These are phyloP conservation scores for Polyergus mexicanus DNA, from an alignment of 1,140 invertebrate genomes.

Conservation along the genomic window DNA sequence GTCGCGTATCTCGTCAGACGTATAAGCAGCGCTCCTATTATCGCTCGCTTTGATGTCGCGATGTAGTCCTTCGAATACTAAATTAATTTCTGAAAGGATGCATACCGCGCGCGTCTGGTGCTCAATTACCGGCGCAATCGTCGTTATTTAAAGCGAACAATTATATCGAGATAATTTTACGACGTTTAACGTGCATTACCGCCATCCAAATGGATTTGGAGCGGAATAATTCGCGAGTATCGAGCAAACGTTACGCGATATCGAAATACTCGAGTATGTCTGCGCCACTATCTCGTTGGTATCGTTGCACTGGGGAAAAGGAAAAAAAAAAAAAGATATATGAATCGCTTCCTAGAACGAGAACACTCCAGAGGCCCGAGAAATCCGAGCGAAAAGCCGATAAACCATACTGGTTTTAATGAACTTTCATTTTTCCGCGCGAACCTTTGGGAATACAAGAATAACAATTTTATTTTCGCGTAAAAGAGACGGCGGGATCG, in stretches of 20 bases:
- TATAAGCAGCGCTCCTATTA: constrained; percentile 50
- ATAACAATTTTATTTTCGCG: constrained; percentile 64
- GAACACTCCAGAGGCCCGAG: constrained; percentile 67
- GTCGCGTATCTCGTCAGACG: constrained; percentile 30
- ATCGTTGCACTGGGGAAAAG: constrained; percentile 33
- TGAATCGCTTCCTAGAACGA: constrained; percentile 66
- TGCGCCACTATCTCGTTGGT: constrained; percentile 50
- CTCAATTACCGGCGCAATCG: constrained; percentile 1
- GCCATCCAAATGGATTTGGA: constrained; percentile 50
- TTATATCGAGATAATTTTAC: constrained; percentile 55
- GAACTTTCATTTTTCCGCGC: constrained; percentile 73
- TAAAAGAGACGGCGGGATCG: constrained; percentile 49
- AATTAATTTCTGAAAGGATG: constrained; percentile 60
- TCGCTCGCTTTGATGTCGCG: constrained; percentile 59
- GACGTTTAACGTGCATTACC: constrained; percentile 49
- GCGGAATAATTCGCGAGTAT: constrained; percentile 26
- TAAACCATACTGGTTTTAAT: constrained; percentile 75
- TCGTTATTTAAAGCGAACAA: constrained; percentile 41
- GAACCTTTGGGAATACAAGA: constrained; percentile 68
- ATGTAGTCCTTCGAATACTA: constrained; percentile 45
- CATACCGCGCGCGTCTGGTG: constrained; percentile 10
- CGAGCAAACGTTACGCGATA: constrained; percentile 48
- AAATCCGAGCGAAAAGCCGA: constrained; percentile 72
- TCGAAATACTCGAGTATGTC: constrained; percentile 59
- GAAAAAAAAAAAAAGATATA: constrained; percentile 59